phyloP scores from a whole-genome alignment of 2,888 invertebrate genomes.

The Diplolepis rosae region DNA sequence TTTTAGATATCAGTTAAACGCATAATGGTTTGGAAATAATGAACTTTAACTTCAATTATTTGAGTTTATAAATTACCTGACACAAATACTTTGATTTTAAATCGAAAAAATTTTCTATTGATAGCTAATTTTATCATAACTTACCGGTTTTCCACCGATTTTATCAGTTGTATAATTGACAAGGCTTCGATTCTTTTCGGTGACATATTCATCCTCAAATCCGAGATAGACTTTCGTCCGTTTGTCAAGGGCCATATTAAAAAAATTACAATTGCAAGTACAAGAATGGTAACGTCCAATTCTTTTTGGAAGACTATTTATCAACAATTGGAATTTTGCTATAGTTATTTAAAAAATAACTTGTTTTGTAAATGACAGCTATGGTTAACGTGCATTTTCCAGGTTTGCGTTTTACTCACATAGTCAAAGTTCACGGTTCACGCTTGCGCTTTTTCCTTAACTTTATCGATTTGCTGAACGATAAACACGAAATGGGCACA shows the following conservation, averaged over 20 bases:
- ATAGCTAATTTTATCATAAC: conserved; percentile 48
- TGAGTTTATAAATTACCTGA: too few species aligned
- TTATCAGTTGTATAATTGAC: conserved; percentile 86
- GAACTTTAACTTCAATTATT: too few species aligned
- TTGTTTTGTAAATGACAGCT: conserved; percentile 27
- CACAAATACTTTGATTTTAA: too few species aligned
- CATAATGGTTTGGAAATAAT: too few species aligned
- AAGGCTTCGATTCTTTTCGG: conserved; percentile 80
- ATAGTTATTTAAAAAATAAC: background rate
- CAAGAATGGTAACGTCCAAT: background rate
- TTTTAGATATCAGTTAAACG: too few species aligned
- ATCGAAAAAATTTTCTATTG: too few species aligned
- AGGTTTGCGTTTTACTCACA: conserved; percentile 20
- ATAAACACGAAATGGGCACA: background rate
- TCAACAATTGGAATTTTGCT: background rate
- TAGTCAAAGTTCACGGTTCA: background rate
- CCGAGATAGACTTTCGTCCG: conserved; percentile 82
- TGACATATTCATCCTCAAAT: conserved; percentile 85
- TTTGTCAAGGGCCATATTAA: conserved; percentile 73
- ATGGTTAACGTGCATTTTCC: conserved; percentile 4
- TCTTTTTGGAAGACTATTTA: background rate
- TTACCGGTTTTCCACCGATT: conserved; percentile 81
- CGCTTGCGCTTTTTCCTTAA: conserved; percentile 29
- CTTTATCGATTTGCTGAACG: conserved; percentile 17
- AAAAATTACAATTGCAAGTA: background rate